phyloP scores from a whole-genome alignment of 2,113 vertebrate genomes.

The Cyprinus carpio region DNA sequence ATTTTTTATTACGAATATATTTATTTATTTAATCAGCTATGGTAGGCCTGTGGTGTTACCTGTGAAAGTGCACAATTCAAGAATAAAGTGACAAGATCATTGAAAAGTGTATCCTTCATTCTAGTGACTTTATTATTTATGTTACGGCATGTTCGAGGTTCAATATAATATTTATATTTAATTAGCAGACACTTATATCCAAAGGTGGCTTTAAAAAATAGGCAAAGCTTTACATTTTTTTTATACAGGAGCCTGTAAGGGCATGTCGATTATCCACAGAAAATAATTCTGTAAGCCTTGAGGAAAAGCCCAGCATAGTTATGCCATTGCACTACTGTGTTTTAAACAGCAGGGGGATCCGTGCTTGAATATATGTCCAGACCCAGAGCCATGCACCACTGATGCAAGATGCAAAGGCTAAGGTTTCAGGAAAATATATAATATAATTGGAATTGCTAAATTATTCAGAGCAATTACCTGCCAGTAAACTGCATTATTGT shows the following conservation, averaged over 20 bases:
- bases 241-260: too few relatives aligned
- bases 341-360: slow-evolving; percentile 9
- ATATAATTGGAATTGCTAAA: too few relatives aligned
- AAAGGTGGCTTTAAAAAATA: neutral
- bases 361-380: neutral
- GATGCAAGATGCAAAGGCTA: neutral
- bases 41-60: slow-evolving; percentile 68
- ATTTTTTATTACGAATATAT: slow-evolving; percentile 65
- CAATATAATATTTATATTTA: neutral
- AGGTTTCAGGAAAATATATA: neutral
- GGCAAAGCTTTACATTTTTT: neutral
- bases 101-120: neutral
- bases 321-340: neutral
- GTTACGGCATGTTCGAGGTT: neutral
- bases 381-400: too few relatives aligned
- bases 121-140: neutral
- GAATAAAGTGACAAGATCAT: slow-evolving; percentile 63
- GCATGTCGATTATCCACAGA: neutral
- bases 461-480: neutral
- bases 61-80: slow-evolving; percentile 68
- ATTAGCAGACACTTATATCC: neutral
- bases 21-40: slow-evolving; percentile 57
- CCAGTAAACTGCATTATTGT: neutral
- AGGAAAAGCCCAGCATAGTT: too few relatives aligned
- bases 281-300: neutral